These are phyloP conservation scores for Amitus sp. DNA, from an alignment of 2,888 invertebrate genomes.

Conservation along the genomic window DNA sequence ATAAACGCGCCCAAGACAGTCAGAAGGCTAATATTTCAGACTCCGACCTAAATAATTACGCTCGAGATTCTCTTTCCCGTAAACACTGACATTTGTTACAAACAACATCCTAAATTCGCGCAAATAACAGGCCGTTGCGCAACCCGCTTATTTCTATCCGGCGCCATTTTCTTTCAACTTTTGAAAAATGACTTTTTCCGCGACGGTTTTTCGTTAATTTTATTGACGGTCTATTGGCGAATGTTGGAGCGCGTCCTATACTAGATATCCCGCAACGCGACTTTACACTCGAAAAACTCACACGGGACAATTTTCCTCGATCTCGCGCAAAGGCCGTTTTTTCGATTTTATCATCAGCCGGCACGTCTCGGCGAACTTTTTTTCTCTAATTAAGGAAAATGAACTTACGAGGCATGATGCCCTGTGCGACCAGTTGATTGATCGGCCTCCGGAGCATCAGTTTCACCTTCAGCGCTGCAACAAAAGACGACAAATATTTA, in stretches of 20 bases:
- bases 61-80: slow-evolving; percentile 22
- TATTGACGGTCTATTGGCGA: slow-evolving; percentile 40
- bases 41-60: slow-evolving; percentile 52
- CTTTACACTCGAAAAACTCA: slow-evolving; percentile 14
- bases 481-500: slow-evolving; percentile 53
- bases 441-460: slow-evolving; percentile 94
- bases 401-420: slow-evolving; percentile 98
- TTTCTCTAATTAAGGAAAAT: not conserved
- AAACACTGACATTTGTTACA: slow-evolving; percentile 36
- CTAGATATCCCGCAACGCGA: no score
- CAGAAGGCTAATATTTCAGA: slow-evolving; percentile 52
- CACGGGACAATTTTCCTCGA: not conserved
- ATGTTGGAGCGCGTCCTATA: slow-evolving; percentile 6
- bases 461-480: slow-evolving; percentile 96
- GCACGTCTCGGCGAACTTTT: no score
- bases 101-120: slow-evolving; percentile 5
- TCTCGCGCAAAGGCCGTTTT: not conserved
- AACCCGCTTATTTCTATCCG: not conserved
- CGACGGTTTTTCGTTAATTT: slow-evolving; percentile 17
- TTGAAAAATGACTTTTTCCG: not conserved
- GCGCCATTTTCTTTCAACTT: no score
- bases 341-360: not conserved
- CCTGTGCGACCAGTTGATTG: slow-evolving; percentile 96
- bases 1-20: slow-evolving; percentile 44
- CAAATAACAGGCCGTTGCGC: slow-evolving; percentile 2